These are phyloP conservation scores for Dimorphilus gyrociliatus DNA, from an alignment of 2,888 invertebrate species.

Conservation along the genomic window DNA sequence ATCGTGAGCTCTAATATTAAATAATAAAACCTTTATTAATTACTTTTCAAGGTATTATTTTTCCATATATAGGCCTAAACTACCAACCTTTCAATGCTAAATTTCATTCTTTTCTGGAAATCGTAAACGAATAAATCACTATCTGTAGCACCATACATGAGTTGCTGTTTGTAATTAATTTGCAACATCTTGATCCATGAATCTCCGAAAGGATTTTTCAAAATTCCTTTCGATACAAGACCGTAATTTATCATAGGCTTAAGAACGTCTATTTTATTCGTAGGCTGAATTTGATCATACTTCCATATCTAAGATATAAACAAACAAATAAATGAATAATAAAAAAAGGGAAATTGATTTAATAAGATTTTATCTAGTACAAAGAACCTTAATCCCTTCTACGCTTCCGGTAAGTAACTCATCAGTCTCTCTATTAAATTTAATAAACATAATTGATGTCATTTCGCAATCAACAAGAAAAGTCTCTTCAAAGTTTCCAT, in stretches of 20 bases:
- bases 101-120: constrained; percentile 26
- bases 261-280: too few species aligned
- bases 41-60: too few species aligned
- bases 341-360: too few species aligned
- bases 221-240: too few species aligned
- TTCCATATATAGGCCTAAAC: neutral
- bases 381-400: constrained; percentile 33
- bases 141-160: constrained; percentile 34
- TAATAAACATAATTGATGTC: constrained; percentile 30
- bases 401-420: constrained; percentile 35
- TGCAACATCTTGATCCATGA: constrained; percentile 35
- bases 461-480: constrained; percentile 28
- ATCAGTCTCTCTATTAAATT: constrained; percentile 32
- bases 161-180: constrained; percentile 23
- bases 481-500: constrained; percentile 31
- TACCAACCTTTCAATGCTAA: constrained; percentile 22
- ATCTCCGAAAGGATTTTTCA: too few species aligned
- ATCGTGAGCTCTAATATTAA: constrained; percentile 25
- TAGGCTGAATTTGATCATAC: too few species aligned
- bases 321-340: too few species aligned
- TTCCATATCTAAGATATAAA: too few species aligned
- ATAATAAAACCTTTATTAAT: too few species aligned
- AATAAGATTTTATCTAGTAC: too few species aligned
- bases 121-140: constrained; percentile 31
- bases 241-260: too few species aligned